Percentiles rank a stretch among this genome's conserved stretches.
Evolutionary conservation across 2,113 vertebrate species (phyloP).

Genomic region (Muntiacus muntjak): DNA sequence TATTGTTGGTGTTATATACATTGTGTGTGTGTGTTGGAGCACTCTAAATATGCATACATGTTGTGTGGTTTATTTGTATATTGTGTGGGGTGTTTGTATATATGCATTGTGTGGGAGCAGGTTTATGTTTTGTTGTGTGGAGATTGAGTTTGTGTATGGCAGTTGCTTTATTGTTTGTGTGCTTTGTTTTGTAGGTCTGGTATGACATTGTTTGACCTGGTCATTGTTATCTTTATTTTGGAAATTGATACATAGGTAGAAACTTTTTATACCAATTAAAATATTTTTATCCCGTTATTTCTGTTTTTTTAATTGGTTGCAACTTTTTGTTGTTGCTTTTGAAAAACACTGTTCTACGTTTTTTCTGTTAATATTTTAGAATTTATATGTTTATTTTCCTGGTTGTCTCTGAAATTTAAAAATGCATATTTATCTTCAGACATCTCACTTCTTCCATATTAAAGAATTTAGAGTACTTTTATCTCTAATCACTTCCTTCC

Average conservation of each 20-base stretch:
- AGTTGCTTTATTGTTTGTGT: neutral
- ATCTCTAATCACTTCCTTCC: neutral
- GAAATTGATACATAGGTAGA: neutral
- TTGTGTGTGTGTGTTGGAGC: neutral
- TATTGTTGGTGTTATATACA: neutral
- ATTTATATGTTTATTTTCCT: neutral
- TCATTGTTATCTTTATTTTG: neutral
- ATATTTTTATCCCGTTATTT: neutral
- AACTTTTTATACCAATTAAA: neutral
- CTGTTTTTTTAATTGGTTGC: neutral
- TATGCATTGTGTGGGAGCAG: neutral
- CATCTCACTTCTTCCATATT: neutral
- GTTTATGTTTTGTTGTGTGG: neutral
- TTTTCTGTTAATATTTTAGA: neutral
- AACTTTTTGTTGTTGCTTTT: neutral
- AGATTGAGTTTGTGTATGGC: neutral
- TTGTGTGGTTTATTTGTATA: neutral
- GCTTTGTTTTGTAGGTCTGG: neutral
- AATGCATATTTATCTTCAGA: neutral
- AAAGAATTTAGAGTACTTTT: neutral
- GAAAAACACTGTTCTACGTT: neutral
- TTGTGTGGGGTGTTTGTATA: neutral
- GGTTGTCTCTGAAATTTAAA: neutral
- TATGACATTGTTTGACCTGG: neutral
- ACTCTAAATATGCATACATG: neutral